Base-by-base conservation (phyloP, 2,888 invertebrate genomes). In the Eupithecia abbreviata region DNA sequence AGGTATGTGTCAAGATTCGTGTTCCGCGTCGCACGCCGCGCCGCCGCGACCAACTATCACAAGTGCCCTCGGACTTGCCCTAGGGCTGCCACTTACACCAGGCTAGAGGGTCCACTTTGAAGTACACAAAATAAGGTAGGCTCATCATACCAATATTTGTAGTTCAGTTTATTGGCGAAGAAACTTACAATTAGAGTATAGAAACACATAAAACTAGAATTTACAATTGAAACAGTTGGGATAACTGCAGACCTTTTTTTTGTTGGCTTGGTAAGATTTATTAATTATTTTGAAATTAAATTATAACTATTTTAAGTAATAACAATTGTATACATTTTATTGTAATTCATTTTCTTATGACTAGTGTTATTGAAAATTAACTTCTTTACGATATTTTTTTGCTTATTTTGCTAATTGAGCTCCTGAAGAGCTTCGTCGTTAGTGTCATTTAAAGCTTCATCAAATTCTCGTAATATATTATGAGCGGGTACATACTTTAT, bases 1-100 rank as follows among this genome's bases (percentile, higher is more conserved):
- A 90, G 90, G 92, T 92, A 93, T 92, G 91, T 91, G 90, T 89
- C 92, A 93, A 93, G 93, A 93, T 90, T 90, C 85, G 88, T 85
- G 86, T 87, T 85, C 85, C 84, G 86, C 83, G 87, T 85, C 80
- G 81, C 87, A 30, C 51, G 15, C 15, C 49, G 15, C 49, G 15
- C 49, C 13, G 13, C 49, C 30, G n/a, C 6, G 12, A 41, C 10
- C 42, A 42, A 42, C 66, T 13, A 15, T 30, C 42, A 62, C 30
- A 12, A 62, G 62, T 30, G 30, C 62, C 62, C 62, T 62, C 62
- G 18, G 58, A 58, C 62, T 30, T 10, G 58, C 18, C 58, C 18
- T 3, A 58, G 62, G 62, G 30, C 62, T 62, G 62, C 3, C 3
- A 10, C 30, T 30, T 18, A 12, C 18, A 12, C 10, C 55, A 15